Base-by-base conservation (phyloP, 1,140 invertebrate genomes). In the Helicoverpa zea region DNA sequence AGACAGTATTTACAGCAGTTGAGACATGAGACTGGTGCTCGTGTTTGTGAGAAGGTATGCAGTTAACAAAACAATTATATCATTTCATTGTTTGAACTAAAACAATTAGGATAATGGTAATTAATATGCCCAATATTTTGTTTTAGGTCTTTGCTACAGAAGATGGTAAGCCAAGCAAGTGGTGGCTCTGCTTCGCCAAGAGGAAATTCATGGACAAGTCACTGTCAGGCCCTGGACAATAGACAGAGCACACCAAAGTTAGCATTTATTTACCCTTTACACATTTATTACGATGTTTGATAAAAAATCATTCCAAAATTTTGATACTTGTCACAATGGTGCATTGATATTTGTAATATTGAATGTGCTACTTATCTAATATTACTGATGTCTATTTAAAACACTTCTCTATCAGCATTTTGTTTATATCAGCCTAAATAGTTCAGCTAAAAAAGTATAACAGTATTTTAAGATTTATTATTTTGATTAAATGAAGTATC, bases 181-280 rank as follows among this genome's bases (percentile, higher is more conserved):
- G 99, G 99, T 99, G 99, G 99, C 95, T 99, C 43, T 99, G 99
- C 91, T 99, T 99, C 96, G 97, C 98, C 14, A 99, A 99, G 91
- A 99, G 99, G 96, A 99, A 99, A 96, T 99, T 99, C 91, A 99
- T 99, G 99, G 99, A 99, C 90, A 99, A 99, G 92, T 99, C 98
- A 59, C 95, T 99, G 9, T 98, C 98, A 64, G 98, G 96, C 0
- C 97, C 97, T 13, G 97, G 97, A 23, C 97, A 98, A 87, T 97
- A 95, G 96, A 81, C 72, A 77, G 49, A 74, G 58, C 29, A 66
- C 4, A 80, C 63, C 76, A 79, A 79, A 79, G 64, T 47, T 29
- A 78, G 61, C 78, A 85, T 89, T 88, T 88, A 85, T 80, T 83
- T 79, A n/a, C 12, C 30, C 4, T 58, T 35, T 43, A 14, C 18